phyloP scores from a whole-genome alignment of 2,113 vertebrate species.

The Anhinga rufa region DNA sequence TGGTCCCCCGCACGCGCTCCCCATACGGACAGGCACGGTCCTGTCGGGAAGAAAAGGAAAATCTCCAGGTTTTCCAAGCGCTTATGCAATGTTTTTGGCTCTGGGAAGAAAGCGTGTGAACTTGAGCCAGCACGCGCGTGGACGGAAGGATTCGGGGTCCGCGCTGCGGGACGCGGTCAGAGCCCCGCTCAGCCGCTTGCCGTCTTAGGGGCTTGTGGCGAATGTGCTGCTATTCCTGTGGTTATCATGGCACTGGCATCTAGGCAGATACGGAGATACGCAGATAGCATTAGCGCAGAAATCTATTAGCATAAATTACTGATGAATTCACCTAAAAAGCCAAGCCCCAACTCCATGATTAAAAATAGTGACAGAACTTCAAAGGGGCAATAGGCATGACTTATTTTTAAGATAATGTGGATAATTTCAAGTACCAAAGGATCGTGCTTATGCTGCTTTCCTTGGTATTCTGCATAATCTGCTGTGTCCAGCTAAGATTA shows the following conservation, averaged over 20 bases:
- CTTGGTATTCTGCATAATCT: not conserved
- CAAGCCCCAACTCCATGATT: not conserved
- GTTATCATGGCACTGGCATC: not conserved
- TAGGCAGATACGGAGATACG: not conserved
- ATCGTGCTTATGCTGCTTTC: slow-evolving; percentile 40
- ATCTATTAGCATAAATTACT: slow-evolving; percentile 48
- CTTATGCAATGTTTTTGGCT: fast-evolving
- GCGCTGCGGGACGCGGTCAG: not conserved
- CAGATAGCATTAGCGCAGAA: not conserved
- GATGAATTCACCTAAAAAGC: not conserved
- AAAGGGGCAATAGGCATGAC: slow-evolving; percentile 43
- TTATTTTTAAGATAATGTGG: slow-evolving; percentile 30
- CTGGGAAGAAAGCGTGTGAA: fast-evolving
- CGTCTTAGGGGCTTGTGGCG: fast-evolving
- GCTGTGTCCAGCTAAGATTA: slow-evolving; percentile 37
- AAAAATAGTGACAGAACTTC: slow-evolving; percentile 46
- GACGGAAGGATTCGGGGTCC: fast-evolving
- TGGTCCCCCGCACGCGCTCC: not conserved
- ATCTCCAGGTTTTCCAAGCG: not conserved
- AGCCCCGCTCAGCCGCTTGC: fast-evolving
- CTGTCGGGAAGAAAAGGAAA: not conserved
- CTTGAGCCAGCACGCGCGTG: not conserved
- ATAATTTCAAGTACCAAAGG: slow-evolving; percentile 6
- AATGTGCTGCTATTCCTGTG: not conserved
- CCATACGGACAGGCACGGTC: not conserved